Base-by-base conservation (phyloP, 2,888 invertebrate species). In the Catocala sponsa region DNA sequence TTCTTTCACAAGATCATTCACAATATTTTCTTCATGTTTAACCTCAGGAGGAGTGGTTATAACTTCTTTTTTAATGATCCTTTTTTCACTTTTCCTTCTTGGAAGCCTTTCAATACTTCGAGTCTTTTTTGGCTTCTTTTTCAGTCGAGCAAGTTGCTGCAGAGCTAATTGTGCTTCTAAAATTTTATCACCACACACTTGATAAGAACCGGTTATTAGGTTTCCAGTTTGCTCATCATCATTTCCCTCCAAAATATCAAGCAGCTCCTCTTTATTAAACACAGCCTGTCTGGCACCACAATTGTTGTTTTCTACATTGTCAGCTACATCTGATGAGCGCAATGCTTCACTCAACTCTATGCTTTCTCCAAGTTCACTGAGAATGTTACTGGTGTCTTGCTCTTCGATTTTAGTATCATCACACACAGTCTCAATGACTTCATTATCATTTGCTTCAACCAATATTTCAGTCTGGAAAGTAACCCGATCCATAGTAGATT, bases 1-100 rank as follows among this genome's bases (percentile, higher is more conserved):
- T 63, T 95, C 94, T 73, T 95, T 92, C 25, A 95, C 95, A 42
- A 96, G 81, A 33, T 92, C 90, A 63, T 94, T 95, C 12, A 95
- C 92, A 63, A 94, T 90, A 70, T 80, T 92, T 9, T 88, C 86
- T 59, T 88, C 78, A 51, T 77, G 63, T 65, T 82, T 83, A 51
- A 53, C 67, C 53, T 74, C 72, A 64, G 59, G 41, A 52, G 50
- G 55, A 33, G 9, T 13, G 6, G 25, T 38, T 38, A 38, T 33
- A 11, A 49, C 32, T 32, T 53, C 38, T 43, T 41, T 38, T 38
- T 38, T 76, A 64, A 52, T 42, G 11, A 48, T 52, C 71, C 61
- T 80, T 59, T 74, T 71, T 47, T 73, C 65, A 51, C 49, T 70
- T 60, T 59, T 76, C 65, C 57, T 74, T 69, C 73, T 76, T 32